Evolutionary conservation across 23 tunicate species (phyloP).

Genomic region (Trididemnum miniatum): DNA sequence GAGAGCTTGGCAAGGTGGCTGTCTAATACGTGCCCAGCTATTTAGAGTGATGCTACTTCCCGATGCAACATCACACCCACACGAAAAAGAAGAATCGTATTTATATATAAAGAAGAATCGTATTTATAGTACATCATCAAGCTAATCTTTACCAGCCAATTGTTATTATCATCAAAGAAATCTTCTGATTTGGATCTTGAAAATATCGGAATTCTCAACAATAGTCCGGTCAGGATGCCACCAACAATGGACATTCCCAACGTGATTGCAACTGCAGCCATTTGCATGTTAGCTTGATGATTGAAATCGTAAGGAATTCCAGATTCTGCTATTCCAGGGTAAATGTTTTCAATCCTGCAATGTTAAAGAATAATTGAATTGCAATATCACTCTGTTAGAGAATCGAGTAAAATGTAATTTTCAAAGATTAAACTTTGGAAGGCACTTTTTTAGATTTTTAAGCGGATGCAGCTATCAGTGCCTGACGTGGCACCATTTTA

Average conservation of each 20-base stretch:
- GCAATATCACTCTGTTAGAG: no score
- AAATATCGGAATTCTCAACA: constrained; percentile 71
- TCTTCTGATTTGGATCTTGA: constrained; percentile 15
- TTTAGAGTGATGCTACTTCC: no score
- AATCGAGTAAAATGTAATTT: no score
- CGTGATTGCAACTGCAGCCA: constrained; percentile 81
- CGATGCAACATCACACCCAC: no score
- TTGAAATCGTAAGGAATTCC: constrained; percentile 24
- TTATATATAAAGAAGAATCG: no score
- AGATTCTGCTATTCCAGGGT: constrained; percentile 11
- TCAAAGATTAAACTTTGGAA: no score
- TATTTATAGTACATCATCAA: no score
- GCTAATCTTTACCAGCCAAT: constrained; percentile 90
- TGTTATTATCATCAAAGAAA: constrained; percentile 72
- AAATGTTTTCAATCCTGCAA: constrained; percentile 20
- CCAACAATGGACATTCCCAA: constrained; percentile 67
- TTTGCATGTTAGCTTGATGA: constrained; percentile 79
- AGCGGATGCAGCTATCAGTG: constrained; percentile 3
- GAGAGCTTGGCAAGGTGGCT: no score
- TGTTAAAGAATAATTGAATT: no score
- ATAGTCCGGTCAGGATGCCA: constrained; percentile 76
- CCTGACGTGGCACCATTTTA: neutral
- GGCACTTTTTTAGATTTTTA: no score
- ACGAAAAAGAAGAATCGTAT: no score
- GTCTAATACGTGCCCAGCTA: no score